Percentiles rank a stretch among this genome's conserved stretches.
Evolutionary conservation across 2,888 invertebrate species (phyloP).

Genomic region (Noctua janthina): DNA sequence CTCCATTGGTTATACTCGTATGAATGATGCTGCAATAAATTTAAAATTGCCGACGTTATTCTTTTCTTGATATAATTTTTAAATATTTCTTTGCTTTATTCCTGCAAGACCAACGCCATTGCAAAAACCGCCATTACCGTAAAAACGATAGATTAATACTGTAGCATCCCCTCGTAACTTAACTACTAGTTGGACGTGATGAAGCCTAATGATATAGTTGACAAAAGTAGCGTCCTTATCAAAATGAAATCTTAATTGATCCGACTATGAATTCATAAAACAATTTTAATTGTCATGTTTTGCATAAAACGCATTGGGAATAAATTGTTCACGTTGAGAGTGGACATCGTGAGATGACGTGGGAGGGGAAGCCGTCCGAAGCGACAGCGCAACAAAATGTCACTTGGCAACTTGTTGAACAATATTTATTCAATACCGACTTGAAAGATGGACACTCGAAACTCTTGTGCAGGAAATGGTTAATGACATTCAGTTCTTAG

Average conservation of each 20-base stretch:
- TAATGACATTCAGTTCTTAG: constrained; percentile 88
- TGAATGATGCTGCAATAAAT: constrained; percentile 23
- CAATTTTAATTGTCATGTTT: constrained; percentile 87
- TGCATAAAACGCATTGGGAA: constrained; percentile 85
- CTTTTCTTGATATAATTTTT: constrained; percentile 19
- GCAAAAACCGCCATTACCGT: constrained; percentile 39
- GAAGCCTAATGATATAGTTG: constrained; percentile 80
- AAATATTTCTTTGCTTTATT: background rate
- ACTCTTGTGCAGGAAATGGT: constrained; percentile 86
- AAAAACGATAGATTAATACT: constrained; percentile 53
- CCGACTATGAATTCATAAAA: constrained; percentile 84
- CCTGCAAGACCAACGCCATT: background rate
- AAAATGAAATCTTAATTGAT: constrained; percentile 88
- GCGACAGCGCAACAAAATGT: constrained; percentile 83
- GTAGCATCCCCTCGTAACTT: constrained; percentile 71
- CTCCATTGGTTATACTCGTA: constrained; percentile 11
- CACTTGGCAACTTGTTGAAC: constrained; percentile 87
- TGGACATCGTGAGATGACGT: constrained; percentile 79
- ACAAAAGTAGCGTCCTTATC: constrained; percentile 84
- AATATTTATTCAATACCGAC: constrained; percentile 88
- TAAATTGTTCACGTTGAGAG: constrained; percentile 82
- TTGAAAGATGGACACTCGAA: constrained; percentile 85
- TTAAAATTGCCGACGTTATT: constrained; percentile 9
- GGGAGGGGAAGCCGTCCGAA: constrained; percentile 73
- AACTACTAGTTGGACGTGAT: constrained; percentile 74